Conservation (phyloP, 2,113 vertebrate genomes). For the Hippocampus guttulatus region DNA sequence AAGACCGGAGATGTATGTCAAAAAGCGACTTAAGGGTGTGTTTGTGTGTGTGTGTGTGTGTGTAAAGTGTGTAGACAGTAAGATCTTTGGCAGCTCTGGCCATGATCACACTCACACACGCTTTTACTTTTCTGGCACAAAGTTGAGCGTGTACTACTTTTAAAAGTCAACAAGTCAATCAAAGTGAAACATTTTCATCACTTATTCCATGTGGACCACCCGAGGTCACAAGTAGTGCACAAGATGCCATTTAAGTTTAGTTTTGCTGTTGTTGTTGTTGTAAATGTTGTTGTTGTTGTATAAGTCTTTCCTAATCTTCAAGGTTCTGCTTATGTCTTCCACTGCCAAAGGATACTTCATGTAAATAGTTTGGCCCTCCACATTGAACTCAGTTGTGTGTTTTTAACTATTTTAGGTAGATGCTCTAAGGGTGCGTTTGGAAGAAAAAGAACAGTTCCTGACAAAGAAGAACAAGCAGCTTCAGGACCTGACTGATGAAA, state of each 20-base stretch:
- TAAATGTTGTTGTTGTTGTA: conserved; percentile 7
- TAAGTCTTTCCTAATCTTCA: neutral
- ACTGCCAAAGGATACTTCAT: neutral
- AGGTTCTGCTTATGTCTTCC: neutral
- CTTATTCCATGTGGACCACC: conserved; percentile 31
- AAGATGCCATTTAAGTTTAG: neutral
- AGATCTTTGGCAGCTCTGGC: conserved; percentile 37
- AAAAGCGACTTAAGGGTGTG: conserved; percentile 28
- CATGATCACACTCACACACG: conserved; percentile 28
- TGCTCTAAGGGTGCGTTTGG: conserved; percentile 87
- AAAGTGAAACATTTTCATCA: conserved; percentile 33
- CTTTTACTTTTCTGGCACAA: conserved; percentile 36
- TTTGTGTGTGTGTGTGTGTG: conserved; percentile 7
- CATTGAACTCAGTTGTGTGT: neutral
- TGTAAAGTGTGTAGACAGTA: conserved; percentile 35
- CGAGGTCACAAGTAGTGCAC: conserved; percentile 4
- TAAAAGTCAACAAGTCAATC: conserved; percentile 49
- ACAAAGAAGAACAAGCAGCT: conserved; percentile 97
- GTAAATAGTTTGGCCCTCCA: neutral
- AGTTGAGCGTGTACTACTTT: conserved; percentile 44
- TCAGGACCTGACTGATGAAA: conserved; percentile 94
- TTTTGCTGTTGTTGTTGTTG: conserved; percentile 3
- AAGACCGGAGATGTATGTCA: conserved; percentile 28
- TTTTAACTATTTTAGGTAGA: conserved; percentile 78
- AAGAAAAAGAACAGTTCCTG: conserved; percentile 94